phyloP scores from a whole-genome alignment of 2,888 invertebrate genomes.

The Amiota communis region DNA sequence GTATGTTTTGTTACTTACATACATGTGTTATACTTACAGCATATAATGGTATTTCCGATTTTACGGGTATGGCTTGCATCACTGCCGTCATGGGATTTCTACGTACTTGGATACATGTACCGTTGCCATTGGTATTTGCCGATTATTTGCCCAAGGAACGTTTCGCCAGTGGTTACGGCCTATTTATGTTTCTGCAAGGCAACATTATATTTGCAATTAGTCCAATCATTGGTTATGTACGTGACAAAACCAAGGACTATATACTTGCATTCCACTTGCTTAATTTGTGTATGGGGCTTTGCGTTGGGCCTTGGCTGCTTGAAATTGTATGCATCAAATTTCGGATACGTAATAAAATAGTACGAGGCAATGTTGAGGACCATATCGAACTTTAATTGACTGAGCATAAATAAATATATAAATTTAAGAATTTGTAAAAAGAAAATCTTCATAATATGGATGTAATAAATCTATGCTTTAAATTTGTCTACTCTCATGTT shows the following conservation, averaged over 20 bases:
- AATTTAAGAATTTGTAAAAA: no score
- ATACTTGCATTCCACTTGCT: slow-evolving; percentile 80
- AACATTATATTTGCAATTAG: slow-evolving; percentile 80
- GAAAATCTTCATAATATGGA: no score
- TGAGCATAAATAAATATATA: no score
- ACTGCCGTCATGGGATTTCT: slow-evolving; percentile 80
- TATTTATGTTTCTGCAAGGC: slow-evolving; percentile 83
- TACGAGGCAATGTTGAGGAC: slow-evolving; percentile 49
- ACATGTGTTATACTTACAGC: slow-evolving; percentile 67
- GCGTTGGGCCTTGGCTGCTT: slow-evolving; percentile 80
- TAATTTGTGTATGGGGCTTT: slow-evolving; percentile 79
- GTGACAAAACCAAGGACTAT: slow-evolving; percentile 78
- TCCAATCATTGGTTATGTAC: slow-evolving; percentile 79
- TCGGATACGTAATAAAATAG: slow-evolving; percentile 54
- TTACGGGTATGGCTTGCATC: slow-evolving; percentile 76
- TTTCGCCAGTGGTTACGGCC: slow-evolving; percentile 82
- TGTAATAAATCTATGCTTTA: no score
- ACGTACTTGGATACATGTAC: slow-evolving; percentile 81
- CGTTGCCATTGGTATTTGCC: slow-evolving; percentile 81
- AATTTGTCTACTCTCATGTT: no score
- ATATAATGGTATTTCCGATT: slow-evolving; percentile 74
- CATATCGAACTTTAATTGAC: neutral
- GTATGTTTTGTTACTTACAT: neutral
- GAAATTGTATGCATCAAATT: slow-evolving; percentile 74
- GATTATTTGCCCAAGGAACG: slow-evolving; percentile 79